Conservation (phyloP, 2,113 vertebrate species). For the Anser brachyrhynchus region DNA sequence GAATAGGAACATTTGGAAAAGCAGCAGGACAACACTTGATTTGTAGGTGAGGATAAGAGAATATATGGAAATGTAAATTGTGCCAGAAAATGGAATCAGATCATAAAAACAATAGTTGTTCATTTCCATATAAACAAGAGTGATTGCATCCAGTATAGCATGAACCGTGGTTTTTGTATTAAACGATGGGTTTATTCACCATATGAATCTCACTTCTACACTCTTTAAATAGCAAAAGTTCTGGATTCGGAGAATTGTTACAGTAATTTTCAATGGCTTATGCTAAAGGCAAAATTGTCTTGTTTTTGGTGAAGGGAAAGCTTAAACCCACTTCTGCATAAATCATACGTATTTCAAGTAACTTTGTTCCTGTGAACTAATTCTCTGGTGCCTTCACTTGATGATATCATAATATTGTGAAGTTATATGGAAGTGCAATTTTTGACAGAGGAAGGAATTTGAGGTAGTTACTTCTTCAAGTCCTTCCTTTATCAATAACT, state of each 20-base stretch:
- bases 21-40: background rate
- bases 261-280: no score
- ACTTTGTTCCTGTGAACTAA: no score
- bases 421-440: no score
- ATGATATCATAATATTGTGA: no score
- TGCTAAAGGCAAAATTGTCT: no score
- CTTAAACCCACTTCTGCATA: no score
- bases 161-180: background rate
- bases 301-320: no score
- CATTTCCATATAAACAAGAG: background rate
- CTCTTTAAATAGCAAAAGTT: background rate
- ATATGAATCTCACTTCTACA: background rate
- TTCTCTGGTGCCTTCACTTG: no score
- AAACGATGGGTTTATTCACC: background rate
- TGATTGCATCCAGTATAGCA: background rate
- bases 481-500: no score
- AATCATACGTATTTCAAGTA: no score
- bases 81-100: background rate
- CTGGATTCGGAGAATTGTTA: background rate
- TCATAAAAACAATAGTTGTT: background rate
- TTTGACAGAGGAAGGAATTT: no score
- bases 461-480: no score
- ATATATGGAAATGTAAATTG: background rate
- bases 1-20: background rate
- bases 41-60: background rate